phyloP scores from a whole-genome alignment of 2,113 vertebrate species.

The Sinosuthora webbiana region DNA sequence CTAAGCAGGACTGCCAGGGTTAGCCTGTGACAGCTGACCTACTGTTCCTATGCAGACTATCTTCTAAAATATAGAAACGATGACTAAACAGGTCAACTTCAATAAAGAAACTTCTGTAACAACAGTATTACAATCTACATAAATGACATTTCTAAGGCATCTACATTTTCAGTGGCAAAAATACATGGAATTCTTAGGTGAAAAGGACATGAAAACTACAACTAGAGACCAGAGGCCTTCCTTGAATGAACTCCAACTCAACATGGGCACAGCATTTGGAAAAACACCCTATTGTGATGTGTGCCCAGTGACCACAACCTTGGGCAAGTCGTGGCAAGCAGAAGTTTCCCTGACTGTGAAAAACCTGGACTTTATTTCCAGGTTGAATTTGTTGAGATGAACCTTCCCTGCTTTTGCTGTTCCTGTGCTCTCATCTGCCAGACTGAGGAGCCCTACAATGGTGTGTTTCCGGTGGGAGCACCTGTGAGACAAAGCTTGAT shows the following conservation, averaged over 20 bases:
- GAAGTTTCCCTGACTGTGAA: neutral
- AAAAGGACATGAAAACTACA: neutral
- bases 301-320: neutral
- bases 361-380: neutral
- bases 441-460: neutral
- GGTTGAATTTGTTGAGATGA: neutral
- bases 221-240: neutral
- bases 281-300: neutral
- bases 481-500: neutral
- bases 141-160: neutral
- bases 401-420: neutral
- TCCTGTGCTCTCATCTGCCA: neutral
- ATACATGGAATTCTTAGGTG: neutral
- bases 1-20: neutral
- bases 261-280: neutral
- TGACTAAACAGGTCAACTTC: neutral
- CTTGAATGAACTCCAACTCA: neutral
- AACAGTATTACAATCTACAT: neutral
- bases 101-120: neutral
- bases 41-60: neutral
- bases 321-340: neutral
- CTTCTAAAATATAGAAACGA: neutral
- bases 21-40: neutral
- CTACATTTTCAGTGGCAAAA: neutral
- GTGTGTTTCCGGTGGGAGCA: accelerated